Conservation (phyloP, 2,888 invertebrate genomes). For the Dynastes hyllus region DNA sequence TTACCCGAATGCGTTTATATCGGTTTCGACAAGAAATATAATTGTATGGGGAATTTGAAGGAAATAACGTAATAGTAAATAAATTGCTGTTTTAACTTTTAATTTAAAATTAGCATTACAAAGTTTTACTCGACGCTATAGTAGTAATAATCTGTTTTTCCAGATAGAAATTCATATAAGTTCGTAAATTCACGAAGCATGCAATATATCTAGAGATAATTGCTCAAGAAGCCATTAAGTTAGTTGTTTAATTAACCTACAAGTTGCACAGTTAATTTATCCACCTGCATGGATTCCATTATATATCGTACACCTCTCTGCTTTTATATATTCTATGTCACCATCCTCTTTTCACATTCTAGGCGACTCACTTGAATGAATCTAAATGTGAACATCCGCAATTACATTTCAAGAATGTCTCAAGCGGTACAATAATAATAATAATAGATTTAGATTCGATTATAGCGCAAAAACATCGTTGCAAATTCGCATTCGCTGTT, state of each 20-base stretch:
- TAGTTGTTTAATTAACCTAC: conserved; percentile 65
- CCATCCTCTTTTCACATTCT: conserved; percentile 34
- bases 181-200: conserved; percentile 64
- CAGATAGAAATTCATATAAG: conserved; percentile 57
- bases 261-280: conserved; percentile 61
- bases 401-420: conserved; percentile 25
- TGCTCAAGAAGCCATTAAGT: conserved; percentile 67
- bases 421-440: conserved; percentile 8
- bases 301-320: conserved; percentile 41
- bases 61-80: too few relatives aligned
- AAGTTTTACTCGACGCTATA: not conserved
- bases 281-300: conserved; percentile 56
- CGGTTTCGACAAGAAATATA: not conserved
- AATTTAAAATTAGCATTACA: too few relatives aligned
- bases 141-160: conserved; percentile 31
- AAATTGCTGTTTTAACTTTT: too few relatives aligned
- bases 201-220: conserved; percentile 67
- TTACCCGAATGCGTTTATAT: conserved; percentile 1
- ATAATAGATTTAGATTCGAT: conserved; percentile 19
- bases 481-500: not conserved
- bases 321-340: conserved; percentile 51
- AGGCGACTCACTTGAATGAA: conserved; percentile 31
- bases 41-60: not conserved
- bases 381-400: conserved; percentile 33
- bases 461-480: not conserved